Evolutionary conservation across 2,888 invertebrate genomes (phyloP), one percentile per base, ranked within the genome.

Genomic region (Agonopterix subpropinquella): DNA sequence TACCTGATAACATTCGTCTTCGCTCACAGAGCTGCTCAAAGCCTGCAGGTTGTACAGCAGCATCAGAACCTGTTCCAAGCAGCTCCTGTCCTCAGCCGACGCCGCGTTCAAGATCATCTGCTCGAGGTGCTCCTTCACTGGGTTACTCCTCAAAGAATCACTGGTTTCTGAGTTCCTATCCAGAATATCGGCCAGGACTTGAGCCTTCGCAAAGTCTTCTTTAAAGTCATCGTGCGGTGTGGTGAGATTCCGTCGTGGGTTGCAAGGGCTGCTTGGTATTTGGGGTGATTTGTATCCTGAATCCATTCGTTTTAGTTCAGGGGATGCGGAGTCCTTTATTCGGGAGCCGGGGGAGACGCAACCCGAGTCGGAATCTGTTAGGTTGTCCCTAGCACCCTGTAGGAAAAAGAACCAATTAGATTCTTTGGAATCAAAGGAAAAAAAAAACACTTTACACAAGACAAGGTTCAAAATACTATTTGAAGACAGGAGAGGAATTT

Each of bases 41-140:
- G 90, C 79, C 68, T 92, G 91, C 45, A 90, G 79, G 62, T 91
- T 91, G 68, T 92, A 91, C 53, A 92, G 77, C 61, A 92, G 78
- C 72, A 90, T 89, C 51, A 92, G 69, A 45, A 92, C 87, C 68
- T 92, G 92, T 62, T 92, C 91, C 64, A 92, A 77, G 59, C 92
- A 92, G 46, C 88, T 83, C 66, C 90, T 90, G 61, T 92, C 92
- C 39, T 91, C 89, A 51, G 89, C 89, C 11, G 88, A 87, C 10
- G 80, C 80, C 43, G 89, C 85, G 49, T 83, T 89, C 58, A 89
- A 53, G 56, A 89, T 83, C 88, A 89, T 89, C 64, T 86, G 86
- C 57, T 89, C 89, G 45, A 89, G 60, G 61, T 85, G 88, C 36
- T 89, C 88, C 58, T 84, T 89, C 52, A 89, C 86, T 52, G 87